Evolutionary conservation across 2,797 vertebrate genomes (phyloP), one percentile per base, ranked within the genome.

Genomic region (Aulostomus chinensis): DNA sequence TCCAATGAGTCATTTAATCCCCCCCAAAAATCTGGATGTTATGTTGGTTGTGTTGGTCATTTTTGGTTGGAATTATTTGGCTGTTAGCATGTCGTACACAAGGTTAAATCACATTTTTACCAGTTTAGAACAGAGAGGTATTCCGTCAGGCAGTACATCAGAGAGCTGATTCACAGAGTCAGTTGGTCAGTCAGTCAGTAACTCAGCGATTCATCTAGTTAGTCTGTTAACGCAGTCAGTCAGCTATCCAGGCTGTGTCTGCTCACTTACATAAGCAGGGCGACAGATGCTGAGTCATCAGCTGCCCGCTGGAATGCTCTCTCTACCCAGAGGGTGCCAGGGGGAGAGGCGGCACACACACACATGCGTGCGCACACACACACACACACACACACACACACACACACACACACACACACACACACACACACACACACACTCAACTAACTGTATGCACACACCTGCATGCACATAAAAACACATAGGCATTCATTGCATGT

Each of bases 251-350:
- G 73, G 32, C 70, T 42, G 52, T 68, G 65, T 80, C 76, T 77
- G 60, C 73, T 79, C 68, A 73, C 64, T 89, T 87, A 84, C 79
- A 70, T 87, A 89, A 89, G 76, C 74, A 59, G 61, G 70, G 79
- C 64, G 76, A 88, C 88, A 89, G 87, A 87, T 91, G 89, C 87
- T 90, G 89, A 90, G 84, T 89, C 89, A 89, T 89, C 80, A 86
- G 65, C 80, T 81, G 84, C 81, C 84, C 80, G 70, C 78, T 83
- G 84, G 84, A 86, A 83, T 67, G 78, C 73, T 80, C 67, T 68
- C 73, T 72, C 77, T 75, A 76, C 78, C 81, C 81, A 77, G 73
- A 85, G 85, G 86, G 68, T 75, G 64, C 73, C 83, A 84, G 63
- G 68, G 81, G 78, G 73, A 55, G 64, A 73, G 51, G 41, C 58